A percentile compares a stretch with the other conserved stretches of the same genome.
phyloP scores from a whole-genome alignment of 1,140 invertebrate species.

The Drosophila arizonae region DNA sequence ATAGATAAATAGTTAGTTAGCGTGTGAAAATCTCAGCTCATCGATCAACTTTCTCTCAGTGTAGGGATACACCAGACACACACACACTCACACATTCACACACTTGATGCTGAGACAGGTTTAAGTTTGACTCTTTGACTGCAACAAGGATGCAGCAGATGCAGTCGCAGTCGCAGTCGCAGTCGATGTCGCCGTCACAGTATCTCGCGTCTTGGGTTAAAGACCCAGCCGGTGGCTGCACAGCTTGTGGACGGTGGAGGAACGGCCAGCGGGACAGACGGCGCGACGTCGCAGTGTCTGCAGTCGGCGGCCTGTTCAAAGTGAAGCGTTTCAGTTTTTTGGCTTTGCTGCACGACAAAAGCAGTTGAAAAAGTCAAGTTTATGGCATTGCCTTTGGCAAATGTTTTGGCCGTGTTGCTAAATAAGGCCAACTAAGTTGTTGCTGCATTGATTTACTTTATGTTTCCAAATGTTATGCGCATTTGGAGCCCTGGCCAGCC shows the following conservation, averaged over 20 bases:
- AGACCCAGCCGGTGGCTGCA: conserved; percentile 41
- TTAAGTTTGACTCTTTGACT: conserved; percentile 36
- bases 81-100: neutral
- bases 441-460: conserved; percentile 12
- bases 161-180: conserved; percentile 2
- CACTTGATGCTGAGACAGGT: conserved; percentile 43
- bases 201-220: conserved; percentile 45
- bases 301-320: conserved; percentile 70
- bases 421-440: conserved; percentile 9
- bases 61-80: neutral
- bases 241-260: too few species aligned
- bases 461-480: too few species aligned
- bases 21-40: too few species aligned
- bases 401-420: neutral
- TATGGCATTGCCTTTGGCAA: conserved; percentile 16
- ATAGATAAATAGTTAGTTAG: too few species aligned
- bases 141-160: conserved; percentile 48
- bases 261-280: conserved; percentile 21
- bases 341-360: neutral
- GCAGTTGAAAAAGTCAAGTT: conserved; percentile 15
- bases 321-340: conserved; percentile 26
- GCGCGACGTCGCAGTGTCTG: conserved; percentile 65
- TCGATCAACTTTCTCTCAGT: neutral
- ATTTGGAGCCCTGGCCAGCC: too few species aligned
- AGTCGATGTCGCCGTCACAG: neutral